Base-by-base conservation (phyloP, 1,140 invertebrate genomes). In the Atta cephalotes region DNA sequence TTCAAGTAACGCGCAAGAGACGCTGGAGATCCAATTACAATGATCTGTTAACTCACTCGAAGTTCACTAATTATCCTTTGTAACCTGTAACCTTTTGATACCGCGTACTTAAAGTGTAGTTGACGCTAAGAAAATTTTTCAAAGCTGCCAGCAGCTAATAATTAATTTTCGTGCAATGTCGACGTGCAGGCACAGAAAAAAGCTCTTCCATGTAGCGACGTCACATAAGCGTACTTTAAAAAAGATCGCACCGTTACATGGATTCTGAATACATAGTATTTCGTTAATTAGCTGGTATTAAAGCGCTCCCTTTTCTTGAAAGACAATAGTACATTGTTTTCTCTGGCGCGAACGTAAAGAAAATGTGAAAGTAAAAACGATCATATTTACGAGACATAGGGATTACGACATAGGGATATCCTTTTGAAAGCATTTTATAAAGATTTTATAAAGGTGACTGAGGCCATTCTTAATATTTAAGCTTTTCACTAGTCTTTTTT, bases 1-100 rank as follows among this genome's bases (percentile, higher is more conserved):
- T 51, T 49, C 49, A 56, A 49, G 16, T n/a, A 25, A 78, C 31
- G 82, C 25, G 35, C 25, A 3, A 14, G 45, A 16, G 18, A 72
- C n/a, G 58, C 35, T 16, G 14, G 18, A 79, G 84, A 80, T 85
- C 76, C 63, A 85, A 80, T 85, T 85, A 80, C 84, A 79, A 53
- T 80, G 84, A 79, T 85, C 76, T 77, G 62, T 79, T 66, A 68
- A 84, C 76, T 63, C 62, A 79, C 49, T 85, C 53, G 9, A 66
- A 68, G 49, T 85, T 77, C 72, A 56, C 84, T 80, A 68, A 77
- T 85, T 85, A 85, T 85, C 63, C 74, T 85, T 85, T 85, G 84
- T 80, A 84, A 63, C 16, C 28, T 31, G 84, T 66, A 78, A 49
- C 49, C 31, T 60, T 85, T 85, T 85, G 84, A 85, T 85, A 65